Base-by-base conservation (phyloP, 2,888 invertebrate genomes). In the Tethea ocularis region DNA sequence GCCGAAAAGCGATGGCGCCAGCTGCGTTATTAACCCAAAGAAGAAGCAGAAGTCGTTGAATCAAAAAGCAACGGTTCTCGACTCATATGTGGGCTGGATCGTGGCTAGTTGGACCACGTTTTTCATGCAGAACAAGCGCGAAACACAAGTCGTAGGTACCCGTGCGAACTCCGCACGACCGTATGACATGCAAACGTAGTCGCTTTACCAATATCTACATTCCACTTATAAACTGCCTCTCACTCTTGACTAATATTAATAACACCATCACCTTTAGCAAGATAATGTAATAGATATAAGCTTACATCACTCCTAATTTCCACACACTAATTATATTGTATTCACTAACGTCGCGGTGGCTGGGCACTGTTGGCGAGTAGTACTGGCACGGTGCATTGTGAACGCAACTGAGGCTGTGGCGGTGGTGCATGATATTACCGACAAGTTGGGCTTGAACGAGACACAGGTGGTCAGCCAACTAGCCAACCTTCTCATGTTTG, bases 51-150 rank as follows among this genome's bases (percentile, higher is more conserved):
- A 78, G 68, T 83, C 88, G 41, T 74, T 93, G 69, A 71, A 86
- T 67, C 87, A 82, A 74, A 80, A 88, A 52, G 91, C 91, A 24
- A 91, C 92, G 10, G 89, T 85, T 26, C 83, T 93, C 62, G 92
- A 93, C 77, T 84, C 90, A 4, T 93, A 92, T 76, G 82, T 93
- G 67, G 93, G 93, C 66, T 87, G 88, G 87, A 86, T 92, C 62
- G 86, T 84, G 20, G 92, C 91, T 62, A 90, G 90, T 74, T 89
- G 89, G 87, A 88, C 91, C 75, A 83, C 87, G 24, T 88, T 82
- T 83, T 93, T 93, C 81, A 88, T 83, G 59, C 82, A 72, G 71
- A 80, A 86, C 74, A 88, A 88, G 66, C 84, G 83, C 55, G 87
- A 90, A 62, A 85, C 89, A 56, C 88, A 91, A 69, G 77, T 90